phyloP scores from a whole-genome alignment of 2,888 invertebrate genomes.

The Stegana nigrithorax region DNA sequence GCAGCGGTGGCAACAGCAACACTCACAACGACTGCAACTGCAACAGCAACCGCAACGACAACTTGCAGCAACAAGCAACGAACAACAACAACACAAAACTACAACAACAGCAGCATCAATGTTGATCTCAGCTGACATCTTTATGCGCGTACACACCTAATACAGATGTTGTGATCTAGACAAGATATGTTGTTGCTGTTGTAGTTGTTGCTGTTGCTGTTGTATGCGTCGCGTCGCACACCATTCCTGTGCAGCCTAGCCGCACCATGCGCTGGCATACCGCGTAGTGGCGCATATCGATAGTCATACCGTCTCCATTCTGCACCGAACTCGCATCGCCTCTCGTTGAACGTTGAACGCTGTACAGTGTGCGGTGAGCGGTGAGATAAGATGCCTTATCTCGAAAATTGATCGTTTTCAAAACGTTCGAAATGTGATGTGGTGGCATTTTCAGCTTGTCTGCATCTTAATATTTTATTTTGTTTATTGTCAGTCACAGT shows the following conservation, averaged over 20 bases:
- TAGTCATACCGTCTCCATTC: too few species aligned
- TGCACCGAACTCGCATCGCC: too few species aligned
- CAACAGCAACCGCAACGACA: background rate
- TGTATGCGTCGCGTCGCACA: too few species aligned
- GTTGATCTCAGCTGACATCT: slow-evolving; percentile 27
- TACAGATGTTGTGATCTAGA: slow-evolving; percentile 37
- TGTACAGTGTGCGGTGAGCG: too few species aligned
- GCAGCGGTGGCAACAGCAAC: background rate
- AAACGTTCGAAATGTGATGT: slow-evolving; percentile 64
- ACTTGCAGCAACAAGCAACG: too few species aligned
- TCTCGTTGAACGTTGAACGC: too few species aligned
- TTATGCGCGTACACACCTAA: slow-evolving; percentile 33
- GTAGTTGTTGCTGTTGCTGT: background rate
- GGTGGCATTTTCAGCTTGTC: slow-evolving; percentile 66
- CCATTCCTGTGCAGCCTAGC: background rate
- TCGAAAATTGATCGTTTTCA: slow-evolving; percentile 64
- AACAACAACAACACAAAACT: background rate
- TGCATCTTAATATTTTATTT: slow-evolving; percentile 64
- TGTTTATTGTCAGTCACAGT: slow-evolving; percentile 43
- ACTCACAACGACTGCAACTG: background rate
- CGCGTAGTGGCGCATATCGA: too few species aligned
- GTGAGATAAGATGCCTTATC: slow-evolving; percentile 51
- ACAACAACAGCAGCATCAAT: background rate
- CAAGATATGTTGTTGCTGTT: too few species aligned
- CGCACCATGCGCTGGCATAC: too few species aligned